Base-by-base conservation (phyloP, 2,888 invertebrate species). In the Orchesella flavescens region DNA sequence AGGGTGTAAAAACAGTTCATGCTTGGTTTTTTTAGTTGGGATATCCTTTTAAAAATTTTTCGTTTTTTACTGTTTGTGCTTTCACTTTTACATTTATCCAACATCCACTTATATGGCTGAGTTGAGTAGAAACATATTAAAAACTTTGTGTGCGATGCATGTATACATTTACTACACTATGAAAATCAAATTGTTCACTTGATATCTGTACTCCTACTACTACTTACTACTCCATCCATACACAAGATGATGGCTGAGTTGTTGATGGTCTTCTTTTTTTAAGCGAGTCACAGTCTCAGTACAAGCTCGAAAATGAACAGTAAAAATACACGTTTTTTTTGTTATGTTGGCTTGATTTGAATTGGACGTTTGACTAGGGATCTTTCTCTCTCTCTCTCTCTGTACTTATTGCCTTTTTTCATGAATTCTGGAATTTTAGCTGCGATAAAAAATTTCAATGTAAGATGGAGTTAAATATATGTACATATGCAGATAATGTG, bases 1-100 rank as follows among this genome's bases (percentile, higher is more conserved):
- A 80, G 80, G 73, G 80, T 80, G 80, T 80, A 80, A 80, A 78
- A 80, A 73, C 24, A 34, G 19, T 63, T 80, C 10, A 24, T 23
- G 23, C 61, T 24, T 61, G 24, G 19, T 21, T 24, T 17, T 24
- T 61, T 61, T 24, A 66, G 80, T 73, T 24, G 61, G 80, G 80
- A 80, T 66, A 80, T 80, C 73, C 80, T 46, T 69, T 73, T 34
- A 61, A 79, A 72, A 66, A 65, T 19, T 78, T 44, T 59, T 21
- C 17, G 10, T 59, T 66, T 66, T 66, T 76, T 72, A 79, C 71
- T 72, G 63, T 63, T 2, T 78, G 59, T 69, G 57, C 78, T 71
- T 80, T 80, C 80, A 66, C 80, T 78, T 46, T 46, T 34, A 34
- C 34, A n/a, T n/a, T n/a, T 34, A 7, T 34, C 34, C n/a, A 53